Percentiles rank a stretch among this genome's conserved stretches.
Conservation (phyloP, 2,113 vertebrate genomes). For the Ornithorhynchus anatinus region DNA sequence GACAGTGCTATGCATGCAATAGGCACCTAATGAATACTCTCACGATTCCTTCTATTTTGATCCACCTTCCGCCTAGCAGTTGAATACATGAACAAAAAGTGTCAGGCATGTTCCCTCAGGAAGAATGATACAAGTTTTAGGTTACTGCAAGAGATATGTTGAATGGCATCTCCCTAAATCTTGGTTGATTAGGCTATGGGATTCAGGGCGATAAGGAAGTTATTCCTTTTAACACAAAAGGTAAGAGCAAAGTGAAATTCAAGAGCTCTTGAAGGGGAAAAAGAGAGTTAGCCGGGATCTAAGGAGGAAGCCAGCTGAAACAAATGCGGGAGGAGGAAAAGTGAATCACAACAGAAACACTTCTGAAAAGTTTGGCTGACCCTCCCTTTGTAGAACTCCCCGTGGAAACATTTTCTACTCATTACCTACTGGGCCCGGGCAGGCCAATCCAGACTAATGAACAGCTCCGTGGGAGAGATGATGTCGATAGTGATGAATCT, state of each 20-base stretch:
- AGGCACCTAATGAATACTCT: too few relatives aligned
- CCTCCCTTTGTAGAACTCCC: too few relatives aligned
- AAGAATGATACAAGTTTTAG: neutral
- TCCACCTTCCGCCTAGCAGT: too few relatives aligned
- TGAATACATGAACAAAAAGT: neutral
- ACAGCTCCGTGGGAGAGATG: neutral
- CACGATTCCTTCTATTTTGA: too few relatives aligned
- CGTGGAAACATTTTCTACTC: too few relatives aligned
- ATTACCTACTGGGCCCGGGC: neutral
- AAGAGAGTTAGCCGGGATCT: too few relatives aligned
- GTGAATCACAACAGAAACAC: too few relatives aligned
- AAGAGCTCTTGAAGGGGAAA: neutral
- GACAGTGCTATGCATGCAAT: too few relatives aligned
- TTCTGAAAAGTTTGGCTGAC: too few relatives aligned
- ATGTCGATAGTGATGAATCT: neutral
- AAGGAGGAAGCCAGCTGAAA: neutral
- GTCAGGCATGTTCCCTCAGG: neutral
- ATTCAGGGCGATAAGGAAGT: neutral
- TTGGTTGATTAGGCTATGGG: neutral
- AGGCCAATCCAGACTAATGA: neutral
- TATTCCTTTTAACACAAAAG: too few relatives aligned
- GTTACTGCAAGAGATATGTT: neutral
- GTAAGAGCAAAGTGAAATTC: neutral
- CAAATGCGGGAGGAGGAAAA: neutral
- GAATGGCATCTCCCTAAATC: neutral